Conservation (phyloP, 2,797 vertebrate genomes). For the Mastacembelus armatus region DNA sequence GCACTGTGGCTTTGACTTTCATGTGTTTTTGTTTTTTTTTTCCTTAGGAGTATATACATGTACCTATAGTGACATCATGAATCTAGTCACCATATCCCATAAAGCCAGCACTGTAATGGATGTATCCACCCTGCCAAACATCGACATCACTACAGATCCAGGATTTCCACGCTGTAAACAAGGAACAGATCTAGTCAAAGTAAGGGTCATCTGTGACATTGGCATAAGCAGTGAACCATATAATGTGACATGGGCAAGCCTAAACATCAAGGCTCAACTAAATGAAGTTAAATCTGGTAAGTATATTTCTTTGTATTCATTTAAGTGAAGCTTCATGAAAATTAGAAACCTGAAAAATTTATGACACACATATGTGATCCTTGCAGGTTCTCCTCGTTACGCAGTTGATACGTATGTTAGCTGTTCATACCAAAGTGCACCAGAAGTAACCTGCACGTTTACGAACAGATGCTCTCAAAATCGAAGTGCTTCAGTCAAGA, state of each 20-base stretch:
- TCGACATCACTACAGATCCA: not conserved
- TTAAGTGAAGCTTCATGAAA: not conserved
- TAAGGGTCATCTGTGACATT: constrained; percentile 37
- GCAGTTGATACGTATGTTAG: fast-evolving
- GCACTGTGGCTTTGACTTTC: not conserved
- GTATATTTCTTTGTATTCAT: not conserved
- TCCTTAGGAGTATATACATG: constrained; percentile 75
- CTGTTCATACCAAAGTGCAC: not conserved
- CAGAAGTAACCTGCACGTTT: constrained; percentile 37
- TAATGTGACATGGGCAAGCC: fast-evolving
- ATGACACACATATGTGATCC: not conserved
- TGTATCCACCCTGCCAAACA: constrained; percentile 63
- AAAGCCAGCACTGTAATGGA: constrained; percentile 58
- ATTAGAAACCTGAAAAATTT: not conserved
- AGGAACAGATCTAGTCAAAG: fast-evolving
- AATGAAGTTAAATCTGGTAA: fast-evolving
- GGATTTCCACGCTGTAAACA: constrained; percentile 60
- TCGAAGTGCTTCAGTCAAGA: fast-evolving
- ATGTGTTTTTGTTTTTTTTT: not conserved
- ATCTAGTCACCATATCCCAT: constrained; percentile 2
- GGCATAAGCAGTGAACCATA: constrained; percentile 34
- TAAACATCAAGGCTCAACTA: fast-evolving
- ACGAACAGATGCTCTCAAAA: constrained; percentile 23
- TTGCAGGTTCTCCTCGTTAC: not conserved
- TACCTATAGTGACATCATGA: not conserved